Evolutionary conservation across 2,113 vertebrate species (phyloP).

Genomic region (Laticauda colubrina): DNA sequence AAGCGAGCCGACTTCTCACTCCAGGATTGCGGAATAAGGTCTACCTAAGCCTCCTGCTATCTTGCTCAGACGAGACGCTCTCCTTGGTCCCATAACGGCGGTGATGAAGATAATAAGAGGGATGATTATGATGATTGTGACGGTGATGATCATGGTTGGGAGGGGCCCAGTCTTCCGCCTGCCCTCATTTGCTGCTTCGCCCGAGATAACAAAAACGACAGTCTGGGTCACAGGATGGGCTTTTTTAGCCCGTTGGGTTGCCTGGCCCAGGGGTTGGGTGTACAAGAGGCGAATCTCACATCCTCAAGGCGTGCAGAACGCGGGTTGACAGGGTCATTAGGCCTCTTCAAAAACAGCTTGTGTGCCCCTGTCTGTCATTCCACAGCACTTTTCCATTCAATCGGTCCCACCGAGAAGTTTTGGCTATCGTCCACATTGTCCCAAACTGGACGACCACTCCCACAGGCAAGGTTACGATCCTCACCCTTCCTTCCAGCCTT

Average conservation of each 20-base stretch:
- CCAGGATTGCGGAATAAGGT: neutral
- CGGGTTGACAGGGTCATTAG: too few species aligned
- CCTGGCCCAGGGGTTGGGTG: neutral
- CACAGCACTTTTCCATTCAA: neutral
- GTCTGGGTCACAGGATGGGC: neutral
- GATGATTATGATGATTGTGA: neutral
- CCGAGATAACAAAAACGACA: neutral
- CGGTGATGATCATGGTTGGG: neutral
- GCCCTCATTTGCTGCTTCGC: neutral
- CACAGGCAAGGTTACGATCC: neutral
- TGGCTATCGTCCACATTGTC: conserved; percentile 4
- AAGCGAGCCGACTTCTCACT: neutral
- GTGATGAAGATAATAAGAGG: neutral
- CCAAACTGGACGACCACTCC: neutral
- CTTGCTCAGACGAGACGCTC: neutral
- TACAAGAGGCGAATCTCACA: neutral
- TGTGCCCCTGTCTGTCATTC: too few species aligned
- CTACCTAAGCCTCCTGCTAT: neutral
- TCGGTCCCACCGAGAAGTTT: conserved; percentile 22
- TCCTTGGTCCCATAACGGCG: neutral
- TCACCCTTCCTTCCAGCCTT: conserved; percentile 40
- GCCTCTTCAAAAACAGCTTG: neutral
- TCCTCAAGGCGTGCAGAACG: neutral
- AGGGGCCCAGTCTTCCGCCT: neutral
- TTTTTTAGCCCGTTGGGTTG: neutral